Evolutionary conservation across 2,888 invertebrate species (phyloP).

Genomic region (Rhogogaster chlorosoma): DNA sequence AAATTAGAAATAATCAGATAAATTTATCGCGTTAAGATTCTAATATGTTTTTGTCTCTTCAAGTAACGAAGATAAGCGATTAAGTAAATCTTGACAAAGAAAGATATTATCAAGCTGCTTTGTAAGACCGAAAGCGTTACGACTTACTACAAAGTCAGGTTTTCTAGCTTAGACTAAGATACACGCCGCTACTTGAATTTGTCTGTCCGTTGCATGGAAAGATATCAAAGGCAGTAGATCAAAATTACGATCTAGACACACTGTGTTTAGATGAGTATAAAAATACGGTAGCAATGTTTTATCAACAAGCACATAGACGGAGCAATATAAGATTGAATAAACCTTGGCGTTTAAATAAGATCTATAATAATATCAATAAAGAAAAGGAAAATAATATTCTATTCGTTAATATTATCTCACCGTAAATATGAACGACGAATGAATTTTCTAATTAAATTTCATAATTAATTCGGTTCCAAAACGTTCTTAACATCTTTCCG

Average conservation of each 20-base stretch:
- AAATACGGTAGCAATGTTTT: background rate
- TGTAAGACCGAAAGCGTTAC: background rate
- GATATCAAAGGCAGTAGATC: constrained; percentile 1
- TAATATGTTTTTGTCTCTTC: background rate
- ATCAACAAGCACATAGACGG: background rate
- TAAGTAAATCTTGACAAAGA: constrained; percentile 8
- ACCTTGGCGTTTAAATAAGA: background rate
- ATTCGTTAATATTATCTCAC: background rate
- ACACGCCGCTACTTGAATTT: background rate
- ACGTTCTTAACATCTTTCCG: background rate
- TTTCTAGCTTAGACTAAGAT: background rate
- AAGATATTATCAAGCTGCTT: constrained; percentile 20
- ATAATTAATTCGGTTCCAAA: background rate
- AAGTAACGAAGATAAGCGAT: background rate
- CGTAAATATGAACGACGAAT: background rate
- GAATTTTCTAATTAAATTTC: background rate
- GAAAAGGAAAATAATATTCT: background rate
- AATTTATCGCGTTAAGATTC: background rate
- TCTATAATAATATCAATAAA: background rate
- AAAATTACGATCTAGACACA: constrained; percentile 3
- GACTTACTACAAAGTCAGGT: background rate
- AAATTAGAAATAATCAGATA: background rate
- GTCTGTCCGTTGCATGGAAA: background rate
- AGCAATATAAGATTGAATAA: background rate
- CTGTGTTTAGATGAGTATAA: background rate